Base-by-base conservation (phyloP, 2,797 vertebrate species). In the Jordanella pulchra region DNA sequence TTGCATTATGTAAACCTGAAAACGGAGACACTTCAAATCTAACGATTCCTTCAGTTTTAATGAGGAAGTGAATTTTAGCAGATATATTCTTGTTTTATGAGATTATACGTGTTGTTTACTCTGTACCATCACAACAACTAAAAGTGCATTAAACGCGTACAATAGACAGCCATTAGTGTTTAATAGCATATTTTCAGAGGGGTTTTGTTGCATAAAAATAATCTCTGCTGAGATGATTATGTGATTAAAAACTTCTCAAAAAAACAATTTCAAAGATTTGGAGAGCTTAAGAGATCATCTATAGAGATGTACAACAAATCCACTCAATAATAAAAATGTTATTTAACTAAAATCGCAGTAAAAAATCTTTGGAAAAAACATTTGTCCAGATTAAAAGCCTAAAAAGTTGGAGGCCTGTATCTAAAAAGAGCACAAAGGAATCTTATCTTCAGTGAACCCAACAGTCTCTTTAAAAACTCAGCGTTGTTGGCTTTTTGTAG, bases 1-100 rank as follows among this genome's bases (percentile, higher is more conserved):
- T 18, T n/a, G 25, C 27, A 28, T 23, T 67, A 63, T 70, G 39
- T 76, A 10, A 30, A 69, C 45, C 50, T 64, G 28, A 69, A 23
- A 80, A 71, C 12, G 45, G 53, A 82, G 78, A 39, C 67, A 66
- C 72, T 51, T 61, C 39, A 72, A 50, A 67, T 70, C 7, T 65
- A 23, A 60, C 17, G 21, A 25, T 71, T 17, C 30, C 9, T 3
- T 32, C 45, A n/a, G 32, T 35, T 50, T 42, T 39, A 39, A 39
- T 21, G 39, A 4, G 58, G 4, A 12, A 42, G 58, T 54, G 25
- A 58, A 27, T 28, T 60, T 64, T 7, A 15, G 32, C 3, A 15
- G 27, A 18, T 4, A 17, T 51, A 25, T 32, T 50, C 28, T 5
- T 3, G 5, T 23, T 67, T 66, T 66, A 23, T 27, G 1, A 50